Base-by-base conservation (phyloP, 2,797 vertebrate species). In the Pterois miles region DNA sequence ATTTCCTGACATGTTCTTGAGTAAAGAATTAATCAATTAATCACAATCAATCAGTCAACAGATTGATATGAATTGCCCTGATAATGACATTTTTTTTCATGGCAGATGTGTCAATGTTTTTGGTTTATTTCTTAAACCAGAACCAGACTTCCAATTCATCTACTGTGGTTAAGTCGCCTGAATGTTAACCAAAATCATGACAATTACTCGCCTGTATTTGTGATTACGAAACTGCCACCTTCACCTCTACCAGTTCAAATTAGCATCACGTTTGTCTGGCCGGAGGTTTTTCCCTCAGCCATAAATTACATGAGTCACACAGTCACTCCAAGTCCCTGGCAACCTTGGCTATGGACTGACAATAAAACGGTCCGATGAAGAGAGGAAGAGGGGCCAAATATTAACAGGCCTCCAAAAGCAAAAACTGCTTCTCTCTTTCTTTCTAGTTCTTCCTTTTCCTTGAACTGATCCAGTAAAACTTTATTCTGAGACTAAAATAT, bases 261-360 rank as follows among this genome's bases (percentile, higher is more conserved):
- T 76, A 77, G 54, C 72, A 63, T 80, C 59, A 68, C 0, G 25
- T 83, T 72, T 81, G 66, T 53, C 56, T 25, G n/a, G 13, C 53
- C 72, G 33, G 40, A 68, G 7, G 7, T 66, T 48, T 89, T 83
- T 64, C 52, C 53, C 66, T 66, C 69, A 34, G 71, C 69, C 38
- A 88, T 89, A 79, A 89, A 91, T 88, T 86, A 73, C 81, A 63
- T 77, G 27, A 76, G 70, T 90, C 88, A 85, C 85, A 78, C 74
- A 77, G 77, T 77, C 70, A 38, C 69, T 81, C 67, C 65, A 63
- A 33, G 75, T 84, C 85, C 83, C 84, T 82, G 86, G 86, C 79
- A 91, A 86, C 88, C 82, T 80, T 89, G 85, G 83, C 71, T 74
- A 56, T 87, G 82, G 78, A 78, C 82, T 65, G 87, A 67, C 72